Evolutionary conservation across 2,888 invertebrate genomes (phyloP).

Genomic region (Sceliomorpha sp.): DNA sequence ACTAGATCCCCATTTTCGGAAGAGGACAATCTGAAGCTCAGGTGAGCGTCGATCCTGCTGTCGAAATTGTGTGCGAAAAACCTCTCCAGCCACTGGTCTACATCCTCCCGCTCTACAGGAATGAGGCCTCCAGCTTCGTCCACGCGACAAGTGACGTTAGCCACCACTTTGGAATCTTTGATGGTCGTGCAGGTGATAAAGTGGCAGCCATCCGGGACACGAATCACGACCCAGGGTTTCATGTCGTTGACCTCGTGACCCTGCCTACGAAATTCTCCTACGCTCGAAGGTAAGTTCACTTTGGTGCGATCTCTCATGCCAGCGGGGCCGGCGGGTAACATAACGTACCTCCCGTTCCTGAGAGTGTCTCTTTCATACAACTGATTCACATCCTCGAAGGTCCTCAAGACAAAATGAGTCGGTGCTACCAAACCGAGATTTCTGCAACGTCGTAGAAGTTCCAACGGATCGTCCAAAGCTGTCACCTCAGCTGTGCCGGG

Average conservation of each 20-base stretch:
- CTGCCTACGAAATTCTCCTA: constrained; percentile 83
- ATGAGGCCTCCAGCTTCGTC: constrained; percentile 86
- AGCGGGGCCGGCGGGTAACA: constrained; percentile 88
- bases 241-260: constrained; percentile 87
- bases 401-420: constrained; percentile 85
- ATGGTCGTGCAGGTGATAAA: constrained; percentile 91
- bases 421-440: constrained; percentile 86
- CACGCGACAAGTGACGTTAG: constrained; percentile 90
- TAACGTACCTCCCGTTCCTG: constrained; percentile 84
- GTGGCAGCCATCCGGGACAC: constrained; percentile 86
- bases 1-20: constrained; percentile 83
- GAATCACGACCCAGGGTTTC: constrained; percentile 89
- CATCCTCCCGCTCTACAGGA: constrained; percentile 85
- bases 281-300: constrained; percentile 85
- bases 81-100: constrained; percentile 84
- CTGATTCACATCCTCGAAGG: constrained; percentile 85
- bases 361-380: constrained; percentile 86
- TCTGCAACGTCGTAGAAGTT: constrained; percentile 87
- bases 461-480: constrained; percentile 88
- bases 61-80: constrained; percentile 86
- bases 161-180: constrained; percentile 88
- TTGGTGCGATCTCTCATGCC: constrained; percentile 88
- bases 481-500: constrained; percentile 89
- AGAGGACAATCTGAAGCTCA: constrained; percentile 88
- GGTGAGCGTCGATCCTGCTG: constrained; percentile 88